These are phyloP conservation scores for Pollimyrus isidori DNA, from an alignment of 2,113 vertebrate genomes.

Conservation along the genomic window DNA sequence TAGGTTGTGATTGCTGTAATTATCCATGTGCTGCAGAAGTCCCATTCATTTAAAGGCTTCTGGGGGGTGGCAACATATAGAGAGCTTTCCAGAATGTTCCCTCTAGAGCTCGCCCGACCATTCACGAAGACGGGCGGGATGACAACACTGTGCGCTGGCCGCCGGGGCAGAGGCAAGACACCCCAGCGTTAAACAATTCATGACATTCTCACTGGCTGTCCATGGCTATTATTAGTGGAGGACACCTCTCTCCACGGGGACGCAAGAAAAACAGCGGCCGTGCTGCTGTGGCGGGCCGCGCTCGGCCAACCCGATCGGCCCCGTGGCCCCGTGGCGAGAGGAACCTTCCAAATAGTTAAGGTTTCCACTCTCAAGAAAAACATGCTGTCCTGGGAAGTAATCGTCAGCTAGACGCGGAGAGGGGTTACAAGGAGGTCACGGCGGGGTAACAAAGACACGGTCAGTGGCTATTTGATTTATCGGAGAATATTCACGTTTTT, in stretches of 20 bases:
- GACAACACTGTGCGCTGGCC: neutral
- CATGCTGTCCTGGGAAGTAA: neutral
- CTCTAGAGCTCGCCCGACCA: neutral
- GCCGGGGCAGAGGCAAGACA: neutral
- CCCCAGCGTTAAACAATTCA: slow-evolving; percentile 1
- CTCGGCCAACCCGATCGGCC: neutral
- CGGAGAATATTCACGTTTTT: neutral
- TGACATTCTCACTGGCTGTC: neutral
- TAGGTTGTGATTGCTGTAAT: neutral
- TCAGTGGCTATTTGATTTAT: neutral
- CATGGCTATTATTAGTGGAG: slow-evolving; percentile 10
- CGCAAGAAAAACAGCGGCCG: neutral
- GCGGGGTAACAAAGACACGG: neutral
- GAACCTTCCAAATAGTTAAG: neutral
- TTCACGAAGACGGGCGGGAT: neutral
- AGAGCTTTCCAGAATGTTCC: neutral
- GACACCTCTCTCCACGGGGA: neutral
- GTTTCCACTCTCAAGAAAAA: neutral
- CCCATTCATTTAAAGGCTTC: neutral
- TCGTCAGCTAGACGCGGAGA: neutral
- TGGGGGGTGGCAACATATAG: neutral
- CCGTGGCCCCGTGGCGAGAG: neutral
- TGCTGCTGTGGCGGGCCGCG: neutral
- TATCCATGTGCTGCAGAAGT: neutral
- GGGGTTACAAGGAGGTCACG: neutral